Evolutionary conservation across 1,140 invertebrate species (phyloP).

Genomic region (Penaeus indicus): DNA sequence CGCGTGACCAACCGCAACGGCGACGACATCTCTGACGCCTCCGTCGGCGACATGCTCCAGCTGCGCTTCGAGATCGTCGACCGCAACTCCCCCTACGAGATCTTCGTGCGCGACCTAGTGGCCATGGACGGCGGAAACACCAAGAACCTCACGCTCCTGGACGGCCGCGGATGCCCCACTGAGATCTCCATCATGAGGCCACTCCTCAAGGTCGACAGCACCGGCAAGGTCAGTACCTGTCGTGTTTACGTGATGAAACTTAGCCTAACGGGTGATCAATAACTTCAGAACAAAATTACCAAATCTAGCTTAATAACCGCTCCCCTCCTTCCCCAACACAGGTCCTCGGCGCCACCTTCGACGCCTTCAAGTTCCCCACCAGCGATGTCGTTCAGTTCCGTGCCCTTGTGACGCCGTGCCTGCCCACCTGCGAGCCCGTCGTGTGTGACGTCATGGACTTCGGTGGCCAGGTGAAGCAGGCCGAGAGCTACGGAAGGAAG

Average conservation of each 20-base stretch:
- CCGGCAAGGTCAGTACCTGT: slow-evolving; percentile 66
- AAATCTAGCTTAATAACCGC: not conserved
- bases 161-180: slow-evolving; percentile 73
- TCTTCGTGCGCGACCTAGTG: slow-evolving; percentile 74
- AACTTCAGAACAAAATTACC: too few relatives aligned
- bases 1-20: slow-evolving; percentile 72
- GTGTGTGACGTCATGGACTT: slow-evolving; percentile 71
- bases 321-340: slow-evolving; percentile 56
- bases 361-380: slow-evolving; percentile 76
- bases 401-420: slow-evolving; percentile 74
- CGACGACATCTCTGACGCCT: slow-evolving; percentile 71
- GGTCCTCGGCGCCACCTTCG: slow-evolving; percentile 73
- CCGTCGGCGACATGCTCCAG: slow-evolving; percentile 73
- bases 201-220: slow-evolving; percentile 68
- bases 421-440: slow-evolving; percentile 73
- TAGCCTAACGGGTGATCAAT: too few relatives aligned
- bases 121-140: slow-evolving; percentile 74
- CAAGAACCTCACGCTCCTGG: slow-evolving; percentile 74
- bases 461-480: slow-evolving; percentile 69
- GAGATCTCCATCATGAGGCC: slow-evolving; percentile 74
- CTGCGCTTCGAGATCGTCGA: slow-evolving; percentile 74
- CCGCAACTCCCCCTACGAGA: slow-evolving; percentile 73
- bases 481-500: slow-evolving; percentile 71
- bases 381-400: slow-evolving; percentile 75
- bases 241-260: too few relatives aligned